phyloP scores from a whole-genome alignment of 64 coral and sea anemone species.

The Orbicella faveolata region DNA sequence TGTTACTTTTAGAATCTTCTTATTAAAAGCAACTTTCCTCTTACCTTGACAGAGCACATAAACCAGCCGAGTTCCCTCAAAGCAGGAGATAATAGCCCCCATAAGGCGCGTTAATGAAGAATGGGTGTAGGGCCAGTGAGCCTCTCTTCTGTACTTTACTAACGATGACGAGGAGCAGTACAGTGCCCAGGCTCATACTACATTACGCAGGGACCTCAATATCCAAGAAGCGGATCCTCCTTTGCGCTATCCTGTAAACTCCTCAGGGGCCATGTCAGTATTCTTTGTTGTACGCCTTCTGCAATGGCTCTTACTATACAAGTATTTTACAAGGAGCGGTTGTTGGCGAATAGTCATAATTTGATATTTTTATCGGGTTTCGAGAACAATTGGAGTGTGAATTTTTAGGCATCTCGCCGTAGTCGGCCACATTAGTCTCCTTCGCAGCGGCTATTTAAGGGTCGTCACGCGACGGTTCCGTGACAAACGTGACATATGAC shows the following conservation, averaged over 20 bases:
- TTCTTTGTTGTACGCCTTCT: background rate
- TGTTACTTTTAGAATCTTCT: too few relatives aligned
- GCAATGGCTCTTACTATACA: background rate
- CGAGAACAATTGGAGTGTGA: too few relatives aligned
- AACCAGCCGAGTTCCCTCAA: constrained; percentile 90
- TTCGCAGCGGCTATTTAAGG: too few relatives aligned
- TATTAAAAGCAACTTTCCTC: background rate
- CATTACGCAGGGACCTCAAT: constrained; percentile 87
- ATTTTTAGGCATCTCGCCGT: too few relatives aligned
- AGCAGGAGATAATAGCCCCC: constrained; percentile 72
- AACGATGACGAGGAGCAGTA: constrained; percentile 99
- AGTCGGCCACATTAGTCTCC: too few relatives aligned
- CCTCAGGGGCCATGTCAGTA: constrained; percentile 64
- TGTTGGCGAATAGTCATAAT: too few relatives aligned
- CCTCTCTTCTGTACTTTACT: constrained; percentile 93
- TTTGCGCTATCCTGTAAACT: constrained; percentile 87
- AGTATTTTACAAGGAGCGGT: background rate
- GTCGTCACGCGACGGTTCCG: too few relatives aligned
- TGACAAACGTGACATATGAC: too few relatives aligned
- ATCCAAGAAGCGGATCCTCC: constrained; percentile 96
- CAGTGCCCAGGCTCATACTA: constrained; percentile 94
- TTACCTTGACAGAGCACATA: constrained; percentile 74
- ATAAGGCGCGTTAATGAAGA: constrained; percentile 81
- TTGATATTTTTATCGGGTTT: too few relatives aligned
- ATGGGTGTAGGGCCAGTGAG: constrained; percentile 89